Evolutionary conservation across 1,140 invertebrate species (phyloP), one percentile per base, ranked within the genome.

Genomic region (Colletes gigas): DNA sequence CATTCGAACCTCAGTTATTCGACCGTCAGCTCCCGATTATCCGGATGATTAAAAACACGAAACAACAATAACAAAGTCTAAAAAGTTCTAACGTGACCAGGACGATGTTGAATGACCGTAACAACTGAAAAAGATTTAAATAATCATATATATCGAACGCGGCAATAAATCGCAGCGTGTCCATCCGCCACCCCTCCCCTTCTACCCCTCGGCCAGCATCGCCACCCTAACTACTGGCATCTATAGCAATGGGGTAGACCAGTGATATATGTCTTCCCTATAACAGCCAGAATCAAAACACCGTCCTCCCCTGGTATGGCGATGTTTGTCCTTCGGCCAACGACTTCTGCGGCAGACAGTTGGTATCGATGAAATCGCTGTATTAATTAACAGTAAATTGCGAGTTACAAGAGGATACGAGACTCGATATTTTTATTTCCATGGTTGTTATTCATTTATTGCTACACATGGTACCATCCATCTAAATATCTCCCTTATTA

Each of bases 231-330:
- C 88, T 89, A 84, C 84, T 89, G 80, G 76, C 81, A 83, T 87
- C 87, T 87, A 87, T 88, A 83, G 80, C 87, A 88, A 88, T 87
- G 77, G 89, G 88, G 85, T 88, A 84, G 84, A 89, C 82, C 82
- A 55, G 89, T 91, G 90, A 91, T 90, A 90, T 90, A 91, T 89
- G 89, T 88, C 87, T 90, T 90, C 86, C 83, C 90, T 89, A 90
- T 91, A 91, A 89, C 89, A 90, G 78, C 87, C 85, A 88, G 90
- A 91, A 90, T 90, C 90, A 91, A 91, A 91, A 91, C 89, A 91
- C 77, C 82, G 83, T 80, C 63, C 79, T 57, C 82, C 80, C 77
- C 59, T 62, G 30, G 80, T 30, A 81, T 66, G 57, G 59, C 71
- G 83, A 87, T 85, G 81, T 88, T 89, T 88, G 80, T 88, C 74